These are phyloP conservation scores for Tokudaia tokunoshimensis DNA, from an alignment of 2,797 vertebrate genomes.

Conservation along the genomic window DNA sequence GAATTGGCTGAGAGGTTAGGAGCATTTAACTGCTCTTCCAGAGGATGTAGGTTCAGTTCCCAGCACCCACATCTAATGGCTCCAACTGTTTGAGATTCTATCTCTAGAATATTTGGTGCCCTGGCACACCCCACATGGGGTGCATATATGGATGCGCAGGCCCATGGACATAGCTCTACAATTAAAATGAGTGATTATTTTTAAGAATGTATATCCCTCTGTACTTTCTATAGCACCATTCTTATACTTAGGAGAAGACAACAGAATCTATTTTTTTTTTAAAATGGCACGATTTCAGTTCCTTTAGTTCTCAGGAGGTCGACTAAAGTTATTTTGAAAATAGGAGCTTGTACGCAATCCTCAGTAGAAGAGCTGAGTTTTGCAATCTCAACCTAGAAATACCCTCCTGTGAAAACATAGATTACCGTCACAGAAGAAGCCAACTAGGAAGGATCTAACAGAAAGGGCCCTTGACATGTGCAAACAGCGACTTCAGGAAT, in stretches of 20 bases:
- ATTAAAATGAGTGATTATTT: not conserved
- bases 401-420: not conserved
- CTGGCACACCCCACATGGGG: no score
- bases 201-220: no score
- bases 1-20: not conserved
- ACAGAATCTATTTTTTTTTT: not conserved
- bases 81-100: not conserved
- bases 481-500: conserved; percentile 49
- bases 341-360: not conserved
- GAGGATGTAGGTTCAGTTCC: not conserved
- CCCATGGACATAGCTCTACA: not conserved
- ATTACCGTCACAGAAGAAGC: not conserved
- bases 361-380: not conserved
- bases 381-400: not conserved
- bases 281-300: not conserved
- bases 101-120: no score
- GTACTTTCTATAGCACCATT: not conserved
- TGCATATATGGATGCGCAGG: no score
- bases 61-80: not conserved
- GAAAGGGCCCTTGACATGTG: not conserved
- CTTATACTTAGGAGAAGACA: conserved; percentile 5
- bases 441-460: not conserved
- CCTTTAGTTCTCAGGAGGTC: not conserved
- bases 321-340: not conserved
- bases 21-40: not conserved